These are phyloP conservation scores for Drosophila atroscutellata DNA, from an alignment of 2,888 invertebrate species.

Conservation along the genomic window DNA sequence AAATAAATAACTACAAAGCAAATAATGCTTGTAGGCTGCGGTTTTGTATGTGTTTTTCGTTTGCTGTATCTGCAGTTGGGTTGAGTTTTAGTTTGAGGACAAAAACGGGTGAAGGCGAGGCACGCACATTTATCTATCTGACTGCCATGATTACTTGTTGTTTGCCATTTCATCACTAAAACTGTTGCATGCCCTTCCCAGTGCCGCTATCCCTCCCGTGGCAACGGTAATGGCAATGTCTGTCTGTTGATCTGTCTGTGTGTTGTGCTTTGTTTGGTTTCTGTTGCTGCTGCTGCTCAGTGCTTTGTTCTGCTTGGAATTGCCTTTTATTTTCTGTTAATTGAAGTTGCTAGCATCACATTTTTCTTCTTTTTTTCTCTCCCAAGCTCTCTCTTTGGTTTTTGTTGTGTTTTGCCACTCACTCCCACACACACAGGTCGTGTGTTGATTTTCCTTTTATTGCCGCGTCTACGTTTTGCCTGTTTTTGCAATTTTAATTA, in stretches of 20 bases:
- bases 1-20: background rate
- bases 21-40: background rate
- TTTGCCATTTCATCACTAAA: slow-evolving; percentile 73
- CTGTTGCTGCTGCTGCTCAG: slow-evolving; percentile 38
- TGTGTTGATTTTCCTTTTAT: slow-evolving; percentile 55
- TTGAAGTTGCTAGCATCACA: slow-evolving; percentile 79
- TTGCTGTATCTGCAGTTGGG: slow-evolving; percentile 9
- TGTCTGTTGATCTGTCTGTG: slow-evolving; percentile 15
- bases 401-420: slow-evolving; percentile 13
- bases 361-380: slow-evolving; percentile 41
- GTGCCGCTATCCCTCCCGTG: slow-evolving; percentile 1
- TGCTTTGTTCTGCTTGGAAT: slow-evolving; percentile 73
- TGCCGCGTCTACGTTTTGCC: slow-evolving; percentile 62
- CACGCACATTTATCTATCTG: slow-evolving; percentile 74
- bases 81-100: slow-evolving; percentile 7
- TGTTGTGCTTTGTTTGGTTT: slow-evolving; percentile 56
- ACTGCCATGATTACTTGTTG: slow-evolving; percentile 73
- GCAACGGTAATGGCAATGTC: slow-evolving; percentile 51
- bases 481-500: slow-evolving; percentile 80
- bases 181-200: slow-evolving; percentile 59
- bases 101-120: slow-evolving; percentile 13
- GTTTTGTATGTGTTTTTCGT: slow-evolving; percentile 1
- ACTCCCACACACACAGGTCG: slow-evolving; percentile 18
- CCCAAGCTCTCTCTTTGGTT: background rate
- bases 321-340: slow-evolving; percentile 80